Percentiles rank a stretch among this genome's conserved stretches.
Conservation (phyloP, 2,113 vertebrate species). For the Glaucidium brasilianum region DNA sequence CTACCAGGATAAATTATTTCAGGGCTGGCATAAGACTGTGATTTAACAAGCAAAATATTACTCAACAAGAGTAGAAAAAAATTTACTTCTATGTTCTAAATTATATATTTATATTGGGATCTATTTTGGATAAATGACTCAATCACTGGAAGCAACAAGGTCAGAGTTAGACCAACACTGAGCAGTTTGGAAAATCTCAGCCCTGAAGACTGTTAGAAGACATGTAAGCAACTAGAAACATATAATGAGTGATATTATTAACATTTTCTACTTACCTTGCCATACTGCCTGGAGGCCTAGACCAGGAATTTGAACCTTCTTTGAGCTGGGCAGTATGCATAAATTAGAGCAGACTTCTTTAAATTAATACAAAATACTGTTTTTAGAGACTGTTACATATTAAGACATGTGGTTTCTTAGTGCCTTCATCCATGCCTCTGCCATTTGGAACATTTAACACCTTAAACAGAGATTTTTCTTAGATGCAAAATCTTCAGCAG, state of each 20-base stretch:
- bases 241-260: not conserved
- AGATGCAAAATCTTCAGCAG: not conserved
- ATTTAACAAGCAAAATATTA: not conserved
- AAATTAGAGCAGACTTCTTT: not conserved
- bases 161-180: not conserved
- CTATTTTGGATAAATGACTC: not conserved
- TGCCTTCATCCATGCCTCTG: not conserved
- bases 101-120: not conserved
- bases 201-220: not conserved
- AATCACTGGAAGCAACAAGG: not conserved
- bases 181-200: not conserved
- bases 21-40: not conserved
- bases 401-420: not conserved
- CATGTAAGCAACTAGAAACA: not conserved
- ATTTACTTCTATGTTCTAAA: not conserved
- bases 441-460: not conserved
- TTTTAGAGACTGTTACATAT: not conserved
- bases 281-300: not conserved
- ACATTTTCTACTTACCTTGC: not conserved
- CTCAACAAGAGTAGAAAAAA: not conserved
- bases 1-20: not conserved
- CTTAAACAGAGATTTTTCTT: not conserved
- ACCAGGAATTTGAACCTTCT: not conserved
- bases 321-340: not conserved
- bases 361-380: not conserved